Evolutionary conservation across 2,797 vertebrate genomes (phyloP), one percentile per base, ranked within the genome.

Genomic region (Lateolabrax maculatus): DNA sequence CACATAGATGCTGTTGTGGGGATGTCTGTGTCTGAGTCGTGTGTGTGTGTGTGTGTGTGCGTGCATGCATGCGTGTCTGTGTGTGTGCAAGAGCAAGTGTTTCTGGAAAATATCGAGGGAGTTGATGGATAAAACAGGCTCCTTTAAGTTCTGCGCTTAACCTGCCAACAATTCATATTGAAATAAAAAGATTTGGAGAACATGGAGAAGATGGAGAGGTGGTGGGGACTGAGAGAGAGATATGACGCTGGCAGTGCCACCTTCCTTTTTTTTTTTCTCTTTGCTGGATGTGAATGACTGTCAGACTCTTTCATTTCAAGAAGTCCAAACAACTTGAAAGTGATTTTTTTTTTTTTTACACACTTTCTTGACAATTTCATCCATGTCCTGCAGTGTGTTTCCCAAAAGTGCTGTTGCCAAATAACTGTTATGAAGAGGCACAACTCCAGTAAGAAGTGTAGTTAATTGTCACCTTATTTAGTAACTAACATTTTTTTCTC

Each of bases 161-260:
- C 84, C 88, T 85, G 81, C 83, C 87, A 89, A 78, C 43, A 39
- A 84, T 81, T 84, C 74, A 61, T 86, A 57, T 31, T 71, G 60
- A 85, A 76, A 71, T 71, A 52, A 79, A 80, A 80, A 58, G 73
- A 83, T 63, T 70, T 13, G 37, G 58, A 65, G 79, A 84, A 71
- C 61, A 66, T 43, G 51, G 27, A 80, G 63, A 62, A n/a, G 75
- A 64, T 41, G 56, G 75, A 69, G 61, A 66, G 68, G 46, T 55
- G 34, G 25, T 19, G 48, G 44, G 2, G 43, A 48, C 34, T 4
- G 58, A 72, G 27, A 66, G 57, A 64, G 58, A 75, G 52, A 74
- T n/a, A 39, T 76, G 52, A 74, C 77, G 61, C 72, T 71, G 72
- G 75, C 75, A 53, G 29, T 19, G 58, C 27, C 5, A 3, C 39